These are phyloP conservation scores for Neogobius melanostomus DNA, from an alignment of 2,113 vertebrate species.

Conservation along the genomic window DNA sequence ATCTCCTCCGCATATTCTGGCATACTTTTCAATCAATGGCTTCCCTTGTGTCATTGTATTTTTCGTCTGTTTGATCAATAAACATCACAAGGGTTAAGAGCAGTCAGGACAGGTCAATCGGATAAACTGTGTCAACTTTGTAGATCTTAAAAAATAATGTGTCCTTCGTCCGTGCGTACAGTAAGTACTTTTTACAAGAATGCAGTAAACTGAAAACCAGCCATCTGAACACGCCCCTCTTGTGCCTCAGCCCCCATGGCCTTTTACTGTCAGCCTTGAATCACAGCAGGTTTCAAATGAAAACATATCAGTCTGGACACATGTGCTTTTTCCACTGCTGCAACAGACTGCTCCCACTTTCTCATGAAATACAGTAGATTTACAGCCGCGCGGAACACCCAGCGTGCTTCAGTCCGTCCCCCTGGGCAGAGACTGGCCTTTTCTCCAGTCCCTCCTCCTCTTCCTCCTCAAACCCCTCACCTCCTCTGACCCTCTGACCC, in stretches of 20 bases:
- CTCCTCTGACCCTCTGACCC: constrained; percentile 8
- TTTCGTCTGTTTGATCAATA: background rate
- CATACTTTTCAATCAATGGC: constrained; percentile 4
- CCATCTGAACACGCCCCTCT: background rate
- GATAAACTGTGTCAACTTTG: too few relatives aligned
- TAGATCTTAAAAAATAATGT: background rate
- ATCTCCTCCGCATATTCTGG: constrained; percentile 25
- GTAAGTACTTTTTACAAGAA: constrained; percentile 5
- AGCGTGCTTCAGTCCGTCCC: constrained; percentile 11
- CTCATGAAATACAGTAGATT: background rate
- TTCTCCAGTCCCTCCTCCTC: background rate
- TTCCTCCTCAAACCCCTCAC: constrained; percentile 2
- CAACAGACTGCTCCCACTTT: background rate
- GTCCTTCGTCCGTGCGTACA: background rate
- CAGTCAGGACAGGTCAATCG: too few relatives aligned
- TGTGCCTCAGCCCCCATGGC: background rate
- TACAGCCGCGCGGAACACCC: constrained; percentile 1
- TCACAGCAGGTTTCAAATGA: constrained; percentile 8
- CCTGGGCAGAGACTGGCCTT: constrained; percentile 17
- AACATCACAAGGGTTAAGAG: too few relatives aligned
- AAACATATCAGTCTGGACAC: constrained; percentile 8
- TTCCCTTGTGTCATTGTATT: background rate
- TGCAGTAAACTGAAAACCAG: background rate
- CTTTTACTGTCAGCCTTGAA: constrained; percentile 5
- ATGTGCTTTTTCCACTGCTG: background rate